phyloP scores from a whole-genome alignment of 2,797 vertebrate species.

The Parauchenoglanis punctatus region DNA sequence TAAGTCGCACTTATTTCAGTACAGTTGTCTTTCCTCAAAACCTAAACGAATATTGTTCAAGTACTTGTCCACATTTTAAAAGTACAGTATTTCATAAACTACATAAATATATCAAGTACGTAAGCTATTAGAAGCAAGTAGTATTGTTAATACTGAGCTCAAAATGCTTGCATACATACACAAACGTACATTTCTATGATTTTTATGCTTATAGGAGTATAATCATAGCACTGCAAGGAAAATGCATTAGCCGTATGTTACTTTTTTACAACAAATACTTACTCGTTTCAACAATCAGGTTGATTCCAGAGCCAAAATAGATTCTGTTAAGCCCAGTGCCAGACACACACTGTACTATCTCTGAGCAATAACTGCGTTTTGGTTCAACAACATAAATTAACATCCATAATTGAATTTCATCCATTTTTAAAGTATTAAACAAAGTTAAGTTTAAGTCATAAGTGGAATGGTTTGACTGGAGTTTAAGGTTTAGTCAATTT shows the following conservation, averaged over 20 bases:
- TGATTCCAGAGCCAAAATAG: conserved; percentile 58
- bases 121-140: background rate
- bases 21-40: background rate
- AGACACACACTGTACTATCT: conserved; percentile 61
- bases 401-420: background rate
- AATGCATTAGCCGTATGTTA: background rate
- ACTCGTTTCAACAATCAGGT: conserved; percentile 57
- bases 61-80: background rate
- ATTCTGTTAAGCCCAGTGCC: conserved; percentile 40
- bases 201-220: background rate
- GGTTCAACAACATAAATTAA: background rate
- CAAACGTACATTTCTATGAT: background rate
- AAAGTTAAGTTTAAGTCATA: background rate
- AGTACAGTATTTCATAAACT: background rate
- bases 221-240: background rate
- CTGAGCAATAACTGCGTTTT: conserved; percentile 36
- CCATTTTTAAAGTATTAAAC: too few species aligned
- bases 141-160: background rate
- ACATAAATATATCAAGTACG: background rate
- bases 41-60: background rate
- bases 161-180: background rate
- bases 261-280: conserved; percentile 37
- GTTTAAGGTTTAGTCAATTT: background rate
- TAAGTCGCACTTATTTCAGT: background rate
- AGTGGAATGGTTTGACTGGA: background rate